Base-by-base conservation (phyloP, 1,140 invertebrate genomes). In the Limonius californicus region DNA sequence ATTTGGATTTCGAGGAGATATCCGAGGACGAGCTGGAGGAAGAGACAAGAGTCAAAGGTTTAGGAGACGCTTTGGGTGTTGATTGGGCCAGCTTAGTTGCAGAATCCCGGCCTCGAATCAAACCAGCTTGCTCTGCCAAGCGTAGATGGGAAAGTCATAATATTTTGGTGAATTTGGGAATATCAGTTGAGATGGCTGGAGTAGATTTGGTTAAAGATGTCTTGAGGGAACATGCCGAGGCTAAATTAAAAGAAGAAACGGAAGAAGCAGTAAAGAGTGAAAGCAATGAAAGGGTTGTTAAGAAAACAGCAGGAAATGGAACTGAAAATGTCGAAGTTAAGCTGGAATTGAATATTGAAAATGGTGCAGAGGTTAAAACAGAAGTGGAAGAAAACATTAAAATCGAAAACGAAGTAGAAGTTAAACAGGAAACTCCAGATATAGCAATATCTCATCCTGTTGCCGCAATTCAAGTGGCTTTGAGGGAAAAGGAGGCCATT, bases 51-150 rank as follows among this genome's bases (percentile, higher is more conserved):
- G 78, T 82, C 30, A 81, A 85, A 77, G 91, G 89, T 59, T 83
- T 94, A 59, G 90, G 91, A 12, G 92, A 94, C 78, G 90, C 91
- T 14, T 74, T 95, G 9, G 91, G 92, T n/a, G 92, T 95, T 0
- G 92, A 95, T 76, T 95, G 92, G 92, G 89, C 92, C 21, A 91
- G 91, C 76, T 78, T 95, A 9, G 87, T 93, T 0, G 87, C 87
- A 0, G 90, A 92, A 76, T 87, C 53, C 68, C 74, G 1, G 68
- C 80, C 14, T 59, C 71, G 65, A 74, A 71, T 63, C 63, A 77
- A 66, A 72, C 82, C 83, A 0, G 79, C 79, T 14, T 76, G 73
- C 35, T 82, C 82, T 23, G 86, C 85, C 1, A 84, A 90, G 61
- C 81, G 87, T 54, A 82, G 87, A n/a, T 93, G 90, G 90, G 83